Evolutionary conservation across 2,888 invertebrate species (phyloP).

Genomic region (Tipula unca): DNA sequence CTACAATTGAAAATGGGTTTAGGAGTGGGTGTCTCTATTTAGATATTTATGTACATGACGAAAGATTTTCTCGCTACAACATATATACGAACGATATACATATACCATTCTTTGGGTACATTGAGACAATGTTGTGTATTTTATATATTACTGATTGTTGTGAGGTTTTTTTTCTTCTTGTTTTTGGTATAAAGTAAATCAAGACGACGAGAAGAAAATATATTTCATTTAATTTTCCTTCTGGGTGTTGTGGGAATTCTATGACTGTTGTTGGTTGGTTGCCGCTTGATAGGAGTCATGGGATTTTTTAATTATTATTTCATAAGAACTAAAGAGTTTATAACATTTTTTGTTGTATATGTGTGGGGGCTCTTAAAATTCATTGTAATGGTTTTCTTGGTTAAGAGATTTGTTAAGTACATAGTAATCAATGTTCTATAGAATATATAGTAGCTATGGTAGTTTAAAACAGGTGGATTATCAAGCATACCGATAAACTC

Average conservation of each 20-base stretch:
- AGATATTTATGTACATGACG: background rate
- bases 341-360: background rate
- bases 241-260: background rate
- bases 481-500: no score
- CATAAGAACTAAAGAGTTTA: background rate
- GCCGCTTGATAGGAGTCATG: background rate
- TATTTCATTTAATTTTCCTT: background rate
- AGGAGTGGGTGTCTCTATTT: background rate
- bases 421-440: no score
- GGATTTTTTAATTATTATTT: constrained; percentile 1
- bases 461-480: no score
- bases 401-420: background rate
- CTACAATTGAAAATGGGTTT: background rate
- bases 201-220: background rate
- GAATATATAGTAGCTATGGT: no score
- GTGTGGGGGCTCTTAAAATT: background rate
- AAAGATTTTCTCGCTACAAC: background rate
- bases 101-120: background rate
- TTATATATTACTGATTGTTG: background rate
- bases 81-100: background rate
- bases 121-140: background rate
- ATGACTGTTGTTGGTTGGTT: background rate
- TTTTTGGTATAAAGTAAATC: background rate
- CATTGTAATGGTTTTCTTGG: background rate
- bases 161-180: background rate